Evolutionary conservation across 2,797 vertebrate genomes (phyloP).

Genomic region (Falco peregrinus): DNA sequence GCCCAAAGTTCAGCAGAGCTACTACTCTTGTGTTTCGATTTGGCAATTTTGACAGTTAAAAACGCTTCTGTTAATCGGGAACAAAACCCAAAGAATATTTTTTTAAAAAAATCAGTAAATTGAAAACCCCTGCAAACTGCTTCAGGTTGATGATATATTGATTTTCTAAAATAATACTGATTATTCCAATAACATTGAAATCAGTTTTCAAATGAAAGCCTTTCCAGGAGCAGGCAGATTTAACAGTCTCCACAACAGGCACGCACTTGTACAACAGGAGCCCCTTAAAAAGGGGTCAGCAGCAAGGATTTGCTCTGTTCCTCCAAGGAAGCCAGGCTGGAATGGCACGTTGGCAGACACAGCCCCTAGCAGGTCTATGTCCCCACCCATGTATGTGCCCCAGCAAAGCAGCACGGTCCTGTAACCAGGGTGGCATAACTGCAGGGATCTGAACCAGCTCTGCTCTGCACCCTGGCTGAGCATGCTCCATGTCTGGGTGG

Average conservation of each 20-base stretch:
- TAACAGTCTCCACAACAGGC: not conserved
- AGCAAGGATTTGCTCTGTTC: accelerated
- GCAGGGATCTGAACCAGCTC: not conserved
- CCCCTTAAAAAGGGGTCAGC: not conserved
- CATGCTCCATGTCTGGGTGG: not conserved
- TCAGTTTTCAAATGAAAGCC: not conserved
- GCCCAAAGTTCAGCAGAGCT: not conserved
- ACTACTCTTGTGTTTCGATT: not conserved
- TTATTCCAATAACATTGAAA: constrained; percentile 49
- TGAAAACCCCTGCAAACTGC: not conserved
- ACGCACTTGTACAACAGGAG: accelerated
- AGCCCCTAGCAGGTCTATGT: not conserved
- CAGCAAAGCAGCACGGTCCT: accelerated
- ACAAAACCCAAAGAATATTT: not conserved
- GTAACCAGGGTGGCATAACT: not conserved
- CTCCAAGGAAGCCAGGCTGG: not conserved
- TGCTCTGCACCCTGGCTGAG: accelerated
- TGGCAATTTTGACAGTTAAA: not conserved
- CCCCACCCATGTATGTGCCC: accelerated
- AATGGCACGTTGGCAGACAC: not conserved
- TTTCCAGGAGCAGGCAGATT: not conserved
- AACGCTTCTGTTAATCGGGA: not conserved
- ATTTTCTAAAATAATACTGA: constrained; percentile 53
- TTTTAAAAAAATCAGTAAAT: not conserved
- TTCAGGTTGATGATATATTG: constrained; percentile 12